Evolutionary conservation across 1,140 invertebrate genomes (phyloP).

Genomic region (Diachasma alloeum): DNA sequence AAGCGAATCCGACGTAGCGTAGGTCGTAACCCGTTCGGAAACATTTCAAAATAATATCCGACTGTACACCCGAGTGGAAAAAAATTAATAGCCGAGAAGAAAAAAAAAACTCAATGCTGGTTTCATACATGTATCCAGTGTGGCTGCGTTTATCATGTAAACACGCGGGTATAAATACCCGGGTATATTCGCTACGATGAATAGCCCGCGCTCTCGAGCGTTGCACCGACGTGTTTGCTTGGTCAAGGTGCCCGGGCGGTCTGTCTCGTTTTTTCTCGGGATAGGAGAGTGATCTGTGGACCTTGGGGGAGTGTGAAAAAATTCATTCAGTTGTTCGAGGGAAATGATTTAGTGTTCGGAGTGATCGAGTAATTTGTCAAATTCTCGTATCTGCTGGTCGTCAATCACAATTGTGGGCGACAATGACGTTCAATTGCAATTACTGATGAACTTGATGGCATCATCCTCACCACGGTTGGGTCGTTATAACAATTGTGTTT

Average conservation of each 20-base stretch:
- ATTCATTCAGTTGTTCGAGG: background rate
- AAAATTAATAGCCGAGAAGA: background rate
- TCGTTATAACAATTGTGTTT: too few species aligned
- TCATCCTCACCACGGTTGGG: too few species aligned
- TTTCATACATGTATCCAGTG: background rate
- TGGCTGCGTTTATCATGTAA: slow-evolving; percentile 15
- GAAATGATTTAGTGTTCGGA: background rate
- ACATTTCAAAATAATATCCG: background rate
- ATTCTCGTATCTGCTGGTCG: background rate
- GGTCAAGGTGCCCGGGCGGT: slow-evolving; percentile 44
- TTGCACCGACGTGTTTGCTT: slow-evolving; percentile 43
- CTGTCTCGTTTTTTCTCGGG: background rate
- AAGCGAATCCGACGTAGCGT: background rate
- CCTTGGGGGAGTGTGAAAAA: background rate
- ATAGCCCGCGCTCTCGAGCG: slow-evolving; percentile 33
- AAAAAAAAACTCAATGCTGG: background rate
- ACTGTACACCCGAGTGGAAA: background rate
- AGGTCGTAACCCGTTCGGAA: background rate
- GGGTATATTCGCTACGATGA: slow-evolving; percentile 20
- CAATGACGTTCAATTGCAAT: slow-evolving; percentile 42
- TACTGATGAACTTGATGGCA: slow-evolving; percentile 42
- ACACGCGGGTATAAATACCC: slow-evolving; percentile 23
- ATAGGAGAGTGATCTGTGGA: background rate
- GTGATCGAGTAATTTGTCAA: background rate
- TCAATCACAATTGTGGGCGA: slow-evolving; percentile 41